Percentiles rank a stretch among this genome's conserved stretches.
Evolutionary conservation across 2,797 vertebrate species (phyloP).

Genomic region (Momotus momota): DNA sequence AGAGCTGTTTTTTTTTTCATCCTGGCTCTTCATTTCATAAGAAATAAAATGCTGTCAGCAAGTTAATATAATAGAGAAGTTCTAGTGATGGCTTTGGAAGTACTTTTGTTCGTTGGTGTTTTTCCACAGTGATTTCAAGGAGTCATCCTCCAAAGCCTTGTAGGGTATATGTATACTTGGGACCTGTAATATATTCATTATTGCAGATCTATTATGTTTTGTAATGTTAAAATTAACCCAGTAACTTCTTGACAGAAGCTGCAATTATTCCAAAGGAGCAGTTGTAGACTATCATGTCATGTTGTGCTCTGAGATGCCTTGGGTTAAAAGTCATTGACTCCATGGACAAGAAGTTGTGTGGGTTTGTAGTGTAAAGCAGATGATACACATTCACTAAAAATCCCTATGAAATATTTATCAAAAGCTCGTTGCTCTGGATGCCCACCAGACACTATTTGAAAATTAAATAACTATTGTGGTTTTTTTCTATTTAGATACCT

Average conservation of each 20-base stretch:
- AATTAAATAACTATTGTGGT: background rate
- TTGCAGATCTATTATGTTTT: background rate
- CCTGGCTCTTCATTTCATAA: background rate
- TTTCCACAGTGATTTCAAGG: background rate
- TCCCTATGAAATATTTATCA: background rate
- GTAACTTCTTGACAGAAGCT: background rate
- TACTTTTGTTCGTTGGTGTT: rapidly evolving
- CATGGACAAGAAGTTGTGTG: background rate
- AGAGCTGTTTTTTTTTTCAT: background rate
- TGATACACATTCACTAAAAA: background rate
- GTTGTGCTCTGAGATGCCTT: background rate
- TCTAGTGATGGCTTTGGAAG: background rate
- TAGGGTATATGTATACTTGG: background rate
- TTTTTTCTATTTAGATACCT: background rate
- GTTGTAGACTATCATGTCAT: background rate
- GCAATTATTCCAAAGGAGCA: background rate
- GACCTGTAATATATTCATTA: background rate
- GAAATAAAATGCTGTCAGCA: background rate
- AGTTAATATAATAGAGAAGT: background rate
- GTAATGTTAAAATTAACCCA: background rate
- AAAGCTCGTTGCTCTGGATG: background rate
- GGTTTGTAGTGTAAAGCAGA: background rate
- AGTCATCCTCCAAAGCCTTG: background rate
- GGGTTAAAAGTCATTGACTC: background rate
- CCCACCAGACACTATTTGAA: background rate